A percentile compares a stretch with the other conserved stretches of the same genome.
These are phyloP conservation scores for Mus spicilegus DNA, from an alignment of 2,113 vertebrate genomes.

Conservation along the genomic window DNA sequence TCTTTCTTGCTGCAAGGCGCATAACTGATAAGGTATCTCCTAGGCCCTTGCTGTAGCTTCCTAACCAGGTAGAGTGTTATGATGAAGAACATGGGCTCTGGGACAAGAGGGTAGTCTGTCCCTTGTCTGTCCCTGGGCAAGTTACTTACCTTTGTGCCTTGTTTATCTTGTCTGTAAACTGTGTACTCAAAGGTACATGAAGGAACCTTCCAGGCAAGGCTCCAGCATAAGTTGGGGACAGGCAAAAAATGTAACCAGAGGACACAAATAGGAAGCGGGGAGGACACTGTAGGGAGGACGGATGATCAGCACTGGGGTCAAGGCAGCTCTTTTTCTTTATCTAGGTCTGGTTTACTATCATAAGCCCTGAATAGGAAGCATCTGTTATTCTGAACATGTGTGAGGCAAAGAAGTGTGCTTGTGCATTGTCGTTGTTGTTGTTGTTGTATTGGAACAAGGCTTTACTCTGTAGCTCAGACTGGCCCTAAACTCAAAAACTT, in stretches of 20 bases:
- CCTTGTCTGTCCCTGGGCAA: background rate
- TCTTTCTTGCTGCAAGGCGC: background rate
- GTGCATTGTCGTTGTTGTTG: no score
- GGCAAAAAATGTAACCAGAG: rapidly evolving
- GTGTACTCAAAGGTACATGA: background rate
- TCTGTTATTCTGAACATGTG: background rate
- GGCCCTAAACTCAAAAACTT: background rate
- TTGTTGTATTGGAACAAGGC: background rate
- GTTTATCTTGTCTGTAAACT: background rate
- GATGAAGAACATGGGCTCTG: background rate
- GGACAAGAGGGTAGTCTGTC: background rate
- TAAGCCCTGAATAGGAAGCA: background rate
- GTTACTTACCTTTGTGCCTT: background rate
- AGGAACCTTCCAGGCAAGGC: background rate
- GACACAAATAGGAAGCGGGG: background rate
- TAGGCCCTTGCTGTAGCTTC: background rate
- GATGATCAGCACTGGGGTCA: rapidly evolving
- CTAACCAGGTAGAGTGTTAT: background rate
- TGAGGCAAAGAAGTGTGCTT: background rate
- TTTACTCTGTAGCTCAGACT: background rate
- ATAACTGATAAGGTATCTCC: background rate
- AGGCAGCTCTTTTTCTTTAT: background rate
- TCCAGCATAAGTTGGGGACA: background rate
- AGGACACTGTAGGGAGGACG: background rate
- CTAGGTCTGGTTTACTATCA: background rate